A percentile compares a stretch with the other conserved stretches of the same genome.
Evolutionary conservation across 2,888 invertebrate genomes (phyloP).

Genomic region (Acanthosepion pharaonis): DNA sequence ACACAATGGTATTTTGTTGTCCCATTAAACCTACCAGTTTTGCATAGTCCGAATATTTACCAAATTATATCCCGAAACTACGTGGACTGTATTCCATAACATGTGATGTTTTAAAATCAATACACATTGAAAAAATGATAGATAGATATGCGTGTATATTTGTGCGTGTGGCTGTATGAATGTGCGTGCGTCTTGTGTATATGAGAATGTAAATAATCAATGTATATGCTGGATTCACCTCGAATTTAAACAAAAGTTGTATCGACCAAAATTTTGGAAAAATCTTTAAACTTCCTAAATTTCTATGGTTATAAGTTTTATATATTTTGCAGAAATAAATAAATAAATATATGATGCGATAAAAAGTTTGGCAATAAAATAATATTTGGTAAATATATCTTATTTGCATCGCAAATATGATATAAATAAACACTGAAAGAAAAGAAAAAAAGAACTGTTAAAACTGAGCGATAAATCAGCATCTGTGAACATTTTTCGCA

Average conservation of each 20-base stretch:
- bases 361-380: too few species aligned
- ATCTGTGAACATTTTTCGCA: too few species aligned
- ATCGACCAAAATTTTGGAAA: background rate
- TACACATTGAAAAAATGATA: background rate
- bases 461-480: too few species aligned
- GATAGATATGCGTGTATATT: background rate
- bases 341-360: too few species aligned
- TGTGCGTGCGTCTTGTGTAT: background rate
- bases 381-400: too few species aligned
- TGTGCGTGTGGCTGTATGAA: background rate
- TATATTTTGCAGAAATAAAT: too few species aligned
- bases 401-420: too few species aligned
- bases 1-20: background rate
- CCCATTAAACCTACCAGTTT: constrained; percentile 5
- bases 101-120: constrained; percentile 15
- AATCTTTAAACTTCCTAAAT: background rate
- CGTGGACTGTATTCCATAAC: background rate
- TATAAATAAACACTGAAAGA: too few species aligned
- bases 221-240: background rate
- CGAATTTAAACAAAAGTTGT: background rate
- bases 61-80: background rate
- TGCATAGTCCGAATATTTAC: constrained; percentile 33
- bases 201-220: background rate
- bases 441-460: too few species aligned
- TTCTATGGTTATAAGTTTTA: background rate